Evolutionary conservation across 2,888 invertebrate genomes (phyloP), one percentile per base, ranked within the genome.

Genomic region (Anarsia innoxiella): DNA sequence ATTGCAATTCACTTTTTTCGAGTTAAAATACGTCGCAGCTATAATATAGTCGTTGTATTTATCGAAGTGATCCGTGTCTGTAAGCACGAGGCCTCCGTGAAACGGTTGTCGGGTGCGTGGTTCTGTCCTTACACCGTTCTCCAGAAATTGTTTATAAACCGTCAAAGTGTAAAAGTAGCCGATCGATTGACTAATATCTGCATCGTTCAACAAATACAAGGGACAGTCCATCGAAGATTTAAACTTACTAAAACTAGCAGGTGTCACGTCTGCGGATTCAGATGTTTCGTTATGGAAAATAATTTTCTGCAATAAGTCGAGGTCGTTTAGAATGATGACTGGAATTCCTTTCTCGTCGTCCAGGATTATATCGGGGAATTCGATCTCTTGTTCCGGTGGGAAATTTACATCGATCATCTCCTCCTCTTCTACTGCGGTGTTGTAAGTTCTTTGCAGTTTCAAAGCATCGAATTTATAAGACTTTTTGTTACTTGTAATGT

Each of bases 1-100:
- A 41, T 68, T 67, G 42, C 49, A 68, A 11, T 60, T 45, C 0
- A 65, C 31, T 39, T 61, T 66, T 36, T 60, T 66, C 23, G 3
- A 46, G 44, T 59, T 33, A 34, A 69, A 69, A 40, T 69, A 69
- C 1, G 66, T 69, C 4, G 56, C 58, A 0, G 69, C 53, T 33
- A 69, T 33, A 48, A 69, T 48, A 39, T 59, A 69, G 30, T 69
- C 68, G 27, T 69, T 69, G 40, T 69, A 69, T 43, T 46, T 53
- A 32, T 69, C 67, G 35, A 66, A 69, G 11, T 59, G 43, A 23
- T 56, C 46, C 0, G 52, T 53, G 25, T 59, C 62, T 31, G 46
- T 49, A 2, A 66, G 42, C 32, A 66, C 65, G n/a, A 67, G 48
- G 2, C 66, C 67, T 0, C 65, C 66, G 14, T 59, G 53, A 39